phyloP scores from a whole-genome alignment of 2,888 invertebrate species.

The Hermaeophaga mercurialis region DNA sequence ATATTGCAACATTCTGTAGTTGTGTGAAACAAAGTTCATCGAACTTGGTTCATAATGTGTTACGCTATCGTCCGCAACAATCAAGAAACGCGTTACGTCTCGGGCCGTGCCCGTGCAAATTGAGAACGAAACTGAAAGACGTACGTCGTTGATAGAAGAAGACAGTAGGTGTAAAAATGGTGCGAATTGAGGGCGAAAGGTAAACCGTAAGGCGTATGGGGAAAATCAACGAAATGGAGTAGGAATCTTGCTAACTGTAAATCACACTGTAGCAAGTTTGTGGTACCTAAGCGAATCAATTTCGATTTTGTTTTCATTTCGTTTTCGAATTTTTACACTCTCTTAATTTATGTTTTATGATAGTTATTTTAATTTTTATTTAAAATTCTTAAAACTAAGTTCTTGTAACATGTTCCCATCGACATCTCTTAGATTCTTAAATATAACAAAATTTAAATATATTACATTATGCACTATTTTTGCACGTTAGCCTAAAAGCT shows the following conservation, averaged over 20 bases:
- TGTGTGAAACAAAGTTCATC: conserved; percentile 51
- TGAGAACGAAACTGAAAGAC: conserved; percentile 26
- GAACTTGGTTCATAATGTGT: conserved; percentile 57
- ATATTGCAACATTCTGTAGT: conserved; percentile 43
- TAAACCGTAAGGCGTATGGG: conserved; percentile 54
- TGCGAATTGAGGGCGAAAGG: conserved; percentile 59
- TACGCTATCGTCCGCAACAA: conserved; percentile 53
- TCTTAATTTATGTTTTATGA: too few species aligned
- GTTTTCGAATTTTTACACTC: conserved; percentile 13
- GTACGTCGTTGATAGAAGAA: conserved; percentile 42
- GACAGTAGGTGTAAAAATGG: conserved; percentile 57
- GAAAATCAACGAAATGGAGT: conserved; percentile 50
- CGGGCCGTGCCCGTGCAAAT: conserved; percentile 13
- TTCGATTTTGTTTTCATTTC: conserved; percentile 23
- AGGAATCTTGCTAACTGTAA: conserved; percentile 34
- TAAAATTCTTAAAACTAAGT: too few species aligned
- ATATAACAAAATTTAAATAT: too few species aligned
- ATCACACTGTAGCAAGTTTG: conserved; percentile 18
- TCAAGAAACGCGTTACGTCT: conserved; percentile 33
- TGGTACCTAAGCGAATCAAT: conserved; percentile 17
- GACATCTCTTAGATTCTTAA: too few species aligned
- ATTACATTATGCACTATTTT: too few species aligned
- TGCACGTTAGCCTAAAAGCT: too few species aligned
- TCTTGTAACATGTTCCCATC: too few species aligned
- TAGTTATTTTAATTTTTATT: too few species aligned